These are phyloP conservation scores for Oceanodroma tethys DNA, from an alignment of 2,113 vertebrate genomes.

Conservation along the genomic window DNA sequence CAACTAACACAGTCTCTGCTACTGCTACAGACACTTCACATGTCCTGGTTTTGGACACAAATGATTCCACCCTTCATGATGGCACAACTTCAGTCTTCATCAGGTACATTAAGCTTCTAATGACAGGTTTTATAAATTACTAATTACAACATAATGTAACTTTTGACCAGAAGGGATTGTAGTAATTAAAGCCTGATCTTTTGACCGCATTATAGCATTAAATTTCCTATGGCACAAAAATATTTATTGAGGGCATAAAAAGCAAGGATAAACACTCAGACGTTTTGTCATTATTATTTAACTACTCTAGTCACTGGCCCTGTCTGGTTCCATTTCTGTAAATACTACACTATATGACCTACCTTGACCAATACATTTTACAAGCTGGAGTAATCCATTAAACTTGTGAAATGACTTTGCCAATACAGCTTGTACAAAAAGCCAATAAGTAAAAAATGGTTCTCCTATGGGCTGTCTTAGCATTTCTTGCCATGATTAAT, in stretches of 20 bases:
- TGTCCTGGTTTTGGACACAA: not conserved
- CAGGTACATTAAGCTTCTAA: not conserved
- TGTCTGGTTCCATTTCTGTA: slow-evolving; percentile 35
- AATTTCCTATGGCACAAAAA: not conserved
- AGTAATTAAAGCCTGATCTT: slow-evolving; percentile 21
- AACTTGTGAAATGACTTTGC: slow-evolving; percentile 48
- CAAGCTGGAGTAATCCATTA: slow-evolving; percentile 15
- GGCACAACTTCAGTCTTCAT: not conserved
- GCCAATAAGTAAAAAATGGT: not conserved
- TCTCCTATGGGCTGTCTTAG: not conserved
- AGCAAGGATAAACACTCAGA: not conserved
- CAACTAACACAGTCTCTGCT: not conserved
- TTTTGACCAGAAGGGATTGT: not conserved
- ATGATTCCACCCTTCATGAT: not conserved
- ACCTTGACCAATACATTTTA: slow-evolving; percentile 21
- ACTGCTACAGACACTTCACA: not conserved
- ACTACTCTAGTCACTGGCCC: slow-evolving; percentile 1
- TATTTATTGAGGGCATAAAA: not conserved
- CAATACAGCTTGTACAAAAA: slow-evolving; percentile 26
- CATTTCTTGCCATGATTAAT: slow-evolving; percentile 32
- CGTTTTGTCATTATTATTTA: slow-evolving; percentile 45
- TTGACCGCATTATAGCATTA: not conserved
- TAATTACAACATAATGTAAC: not conserved
- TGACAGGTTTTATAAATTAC: not conserved
- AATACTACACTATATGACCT: not conserved